Conservation (phyloP, 2,113 vertebrate genomes). For the Passer montanus region DNA sequence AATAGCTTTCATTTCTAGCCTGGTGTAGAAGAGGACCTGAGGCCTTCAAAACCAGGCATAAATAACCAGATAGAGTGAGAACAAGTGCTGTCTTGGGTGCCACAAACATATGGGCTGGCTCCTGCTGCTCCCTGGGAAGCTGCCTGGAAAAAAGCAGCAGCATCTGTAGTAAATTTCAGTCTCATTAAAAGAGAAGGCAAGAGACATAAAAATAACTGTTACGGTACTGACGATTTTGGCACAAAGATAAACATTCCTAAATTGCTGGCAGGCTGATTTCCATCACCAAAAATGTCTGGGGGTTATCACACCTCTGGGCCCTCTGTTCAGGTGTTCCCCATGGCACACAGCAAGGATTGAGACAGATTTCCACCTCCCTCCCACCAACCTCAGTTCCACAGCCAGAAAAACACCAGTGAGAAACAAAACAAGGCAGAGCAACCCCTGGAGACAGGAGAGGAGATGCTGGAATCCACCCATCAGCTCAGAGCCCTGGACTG, state of each 20-base stretch:
- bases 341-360: background rate
- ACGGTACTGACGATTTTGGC: accelerated
- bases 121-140: background rate
- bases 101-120: background rate
- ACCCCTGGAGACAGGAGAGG: accelerated
- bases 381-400: background rate
- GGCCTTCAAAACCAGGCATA: background rate
- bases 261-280: background rate
- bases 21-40: background rate
- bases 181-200: background rate
- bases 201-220: background rate
- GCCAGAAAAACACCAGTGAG: background rate
- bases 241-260: background rate
- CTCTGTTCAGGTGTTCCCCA: background rate
- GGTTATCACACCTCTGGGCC: background rate
- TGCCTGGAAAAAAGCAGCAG: background rate
- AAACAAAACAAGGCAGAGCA: accelerated
- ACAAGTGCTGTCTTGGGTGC: background rate
- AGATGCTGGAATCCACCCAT: background rate
- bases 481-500: background rate
- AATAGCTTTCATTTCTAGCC: background rate
- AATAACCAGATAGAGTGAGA: background rate
- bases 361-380: background rate
- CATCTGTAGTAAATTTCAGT: background rate
- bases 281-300: background rate